These are phyloP conservation scores for Antitype chi DNA, from an alignment of 2,888 invertebrate genomes.

Conservation along the genomic window DNA sequence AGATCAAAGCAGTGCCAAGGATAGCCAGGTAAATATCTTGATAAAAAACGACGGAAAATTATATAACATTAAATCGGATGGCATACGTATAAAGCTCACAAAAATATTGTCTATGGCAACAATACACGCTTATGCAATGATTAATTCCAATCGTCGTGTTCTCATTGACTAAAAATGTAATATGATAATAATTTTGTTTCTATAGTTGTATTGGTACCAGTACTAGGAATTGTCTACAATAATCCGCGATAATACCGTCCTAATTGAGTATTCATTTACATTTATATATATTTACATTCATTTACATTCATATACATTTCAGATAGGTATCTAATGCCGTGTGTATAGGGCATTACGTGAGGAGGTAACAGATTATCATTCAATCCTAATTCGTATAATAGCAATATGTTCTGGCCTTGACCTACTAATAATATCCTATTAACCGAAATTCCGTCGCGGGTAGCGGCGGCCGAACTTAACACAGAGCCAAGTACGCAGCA, in stretches of 20 bases:
- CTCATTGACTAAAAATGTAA: not conserved
- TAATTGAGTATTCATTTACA: constrained; percentile 15
- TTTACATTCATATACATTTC: too few species aligned
- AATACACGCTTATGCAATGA: not conserved
- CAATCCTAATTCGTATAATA: constrained; percentile 18
- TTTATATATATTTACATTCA: too few species aligned
- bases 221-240: constrained; percentile 13
- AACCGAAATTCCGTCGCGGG: not conserved
- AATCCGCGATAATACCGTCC: not conserved
- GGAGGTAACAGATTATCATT: constrained; percentile 8
- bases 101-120: not conserved
- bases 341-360: not conserved
- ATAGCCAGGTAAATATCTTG: not conserved
- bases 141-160: not conserved
- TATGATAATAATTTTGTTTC: not conserved
- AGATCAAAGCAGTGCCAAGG: constrained; percentile 12
- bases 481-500: not conserved
- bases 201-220: not conserved
- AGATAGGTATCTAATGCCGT: not conserved
- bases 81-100: too few species aligned
- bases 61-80: not conserved
- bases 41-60: not conserved
- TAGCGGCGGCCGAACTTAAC: not conserved
- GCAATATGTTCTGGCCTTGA: constrained; percentile 2
- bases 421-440: not conserved